A percentile compares a stretch with the other conserved stretches of the same genome.
phyloP scores from a whole-genome alignment of 1,140 invertebrate species.

The Trichonephila clavipes region DNA sequence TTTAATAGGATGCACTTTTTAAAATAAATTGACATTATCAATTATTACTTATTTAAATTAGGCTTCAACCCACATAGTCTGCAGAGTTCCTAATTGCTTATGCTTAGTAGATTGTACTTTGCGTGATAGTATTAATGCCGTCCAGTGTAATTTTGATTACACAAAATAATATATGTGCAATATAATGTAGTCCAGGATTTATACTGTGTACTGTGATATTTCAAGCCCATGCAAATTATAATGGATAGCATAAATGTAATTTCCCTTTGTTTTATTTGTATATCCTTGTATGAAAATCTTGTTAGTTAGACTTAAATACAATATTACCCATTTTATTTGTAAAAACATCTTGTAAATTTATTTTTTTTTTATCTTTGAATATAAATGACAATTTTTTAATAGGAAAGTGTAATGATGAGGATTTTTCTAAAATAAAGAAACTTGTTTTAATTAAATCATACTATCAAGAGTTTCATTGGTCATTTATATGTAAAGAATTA shows the following conservation, averaged over 20 bases:
- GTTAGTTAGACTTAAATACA: background rate
- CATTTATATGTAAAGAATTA: no score
- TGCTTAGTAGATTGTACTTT: background rate
- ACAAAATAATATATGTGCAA: background rate
- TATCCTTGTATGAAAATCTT: background rate
- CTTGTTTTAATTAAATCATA: no score
- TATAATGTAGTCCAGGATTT: background rate
- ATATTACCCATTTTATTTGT: background rate
- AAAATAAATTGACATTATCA: background rate
- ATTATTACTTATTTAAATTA: background rate
- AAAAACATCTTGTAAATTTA: background rate
- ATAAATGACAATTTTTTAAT: no score
- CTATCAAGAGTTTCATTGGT: no score
- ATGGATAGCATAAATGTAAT: background rate
- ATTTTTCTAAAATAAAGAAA: no score
- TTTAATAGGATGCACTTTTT: background rate
- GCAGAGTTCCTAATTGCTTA: background rate
- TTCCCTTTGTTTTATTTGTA: background rate
- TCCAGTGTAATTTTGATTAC: background rate
- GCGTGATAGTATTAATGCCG: background rate
- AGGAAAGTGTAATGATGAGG: no score
- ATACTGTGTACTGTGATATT: background rate
- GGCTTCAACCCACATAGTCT: background rate
- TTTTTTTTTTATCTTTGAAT: no score
- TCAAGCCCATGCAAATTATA: background rate